Percentiles rank a stretch among this genome's conserved stretches.
Evolutionary conservation across 2,888 invertebrate species (phyloP).

Genomic region (Nemotelus pantherinus): DNA sequence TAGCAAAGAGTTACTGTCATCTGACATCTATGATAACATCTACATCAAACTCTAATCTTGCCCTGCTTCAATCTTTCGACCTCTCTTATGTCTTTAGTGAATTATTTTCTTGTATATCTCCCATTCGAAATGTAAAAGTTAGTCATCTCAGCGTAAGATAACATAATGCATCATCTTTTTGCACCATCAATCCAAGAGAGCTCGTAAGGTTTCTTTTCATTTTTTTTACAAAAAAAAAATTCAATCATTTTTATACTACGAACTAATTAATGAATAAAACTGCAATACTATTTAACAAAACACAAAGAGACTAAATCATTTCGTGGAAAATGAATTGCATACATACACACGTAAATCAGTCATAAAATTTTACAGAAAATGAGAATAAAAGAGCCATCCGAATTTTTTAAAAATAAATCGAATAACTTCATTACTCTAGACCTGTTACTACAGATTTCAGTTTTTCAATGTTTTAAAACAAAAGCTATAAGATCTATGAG

Average conservation of each 20-base stretch:
- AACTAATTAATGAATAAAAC: not conserved
- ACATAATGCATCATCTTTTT: not conserved
- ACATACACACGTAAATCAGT: no score
- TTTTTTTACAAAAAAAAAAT: not conserved
- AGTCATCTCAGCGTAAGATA: conserved; percentile 6
- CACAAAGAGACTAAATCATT: not conserved
- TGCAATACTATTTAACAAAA: not conserved
- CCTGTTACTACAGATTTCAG: not conserved
- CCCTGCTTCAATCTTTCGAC: no score
- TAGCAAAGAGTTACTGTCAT: no score
- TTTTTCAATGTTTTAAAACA: conserved; percentile 2
- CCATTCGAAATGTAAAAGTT: conserved; percentile 15
- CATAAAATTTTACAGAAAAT: no score
- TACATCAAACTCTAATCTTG: no score
- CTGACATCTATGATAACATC: no score
- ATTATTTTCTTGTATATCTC: conserved; percentile 17
- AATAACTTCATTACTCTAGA: no score
- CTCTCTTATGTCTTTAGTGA: no score
- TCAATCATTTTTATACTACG: conserved; percentile 26
- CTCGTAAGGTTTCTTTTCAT: not conserved
- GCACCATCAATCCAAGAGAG: no score
- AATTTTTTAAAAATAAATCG: not conserved
- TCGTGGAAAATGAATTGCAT: conserved; percentile 3
- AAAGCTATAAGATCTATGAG: no score
- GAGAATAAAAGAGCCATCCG: not conserved